Conservation (phyloP, 2,797 vertebrate genomes). For the Coranthus polyacanthus region DNA sequence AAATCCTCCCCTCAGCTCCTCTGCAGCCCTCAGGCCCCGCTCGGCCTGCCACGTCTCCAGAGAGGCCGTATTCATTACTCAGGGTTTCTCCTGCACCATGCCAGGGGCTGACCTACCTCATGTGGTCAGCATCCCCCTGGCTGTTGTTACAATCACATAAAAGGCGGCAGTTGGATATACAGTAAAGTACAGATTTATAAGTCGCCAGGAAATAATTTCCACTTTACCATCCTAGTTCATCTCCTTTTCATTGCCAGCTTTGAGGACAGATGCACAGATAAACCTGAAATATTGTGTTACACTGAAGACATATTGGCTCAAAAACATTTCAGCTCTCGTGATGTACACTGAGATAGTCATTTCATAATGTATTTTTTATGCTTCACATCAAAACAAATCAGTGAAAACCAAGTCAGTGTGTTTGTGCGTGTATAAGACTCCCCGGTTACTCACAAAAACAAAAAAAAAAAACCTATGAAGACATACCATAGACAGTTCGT, state of each 20-base stretch:
- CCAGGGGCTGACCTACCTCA: constrained; percentile 47
- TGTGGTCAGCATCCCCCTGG: constrained; percentile 29
- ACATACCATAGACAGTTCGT: constrained; percentile 13
- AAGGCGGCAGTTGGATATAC: constrained; percentile 4
- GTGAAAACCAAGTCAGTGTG: not conserved
- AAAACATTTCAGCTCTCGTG: constrained; percentile 1
- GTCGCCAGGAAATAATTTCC: constrained; percentile 21
- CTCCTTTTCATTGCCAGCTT: constrained; percentile 18
- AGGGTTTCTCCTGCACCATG: constrained; percentile 42
- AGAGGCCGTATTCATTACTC: constrained; percentile 70
- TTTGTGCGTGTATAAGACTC: not conserved
- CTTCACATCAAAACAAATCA: constrained; percentile 9
- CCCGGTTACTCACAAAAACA: not conserved
- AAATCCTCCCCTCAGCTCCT: constrained; percentile 32
- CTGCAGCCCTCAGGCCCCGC: constrained; percentile 29
- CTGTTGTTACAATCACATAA: constrained; percentile 28
- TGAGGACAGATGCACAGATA: constrained; percentile 10
- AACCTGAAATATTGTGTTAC: constrained; percentile 20
- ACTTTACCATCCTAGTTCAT: not conserved
- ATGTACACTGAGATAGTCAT: constrained; percentile 16
- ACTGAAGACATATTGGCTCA: constrained; percentile 9
- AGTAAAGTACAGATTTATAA: constrained; percentile 7
- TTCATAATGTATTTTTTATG: constrained; percentile 4
- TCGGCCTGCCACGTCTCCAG: constrained; percentile 46
- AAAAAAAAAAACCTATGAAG: constrained; percentile 27